Evolutionary conservation across 2,797 vertebrate species (phyloP).

Genomic region (Etheostoma nigrum): DNA sequence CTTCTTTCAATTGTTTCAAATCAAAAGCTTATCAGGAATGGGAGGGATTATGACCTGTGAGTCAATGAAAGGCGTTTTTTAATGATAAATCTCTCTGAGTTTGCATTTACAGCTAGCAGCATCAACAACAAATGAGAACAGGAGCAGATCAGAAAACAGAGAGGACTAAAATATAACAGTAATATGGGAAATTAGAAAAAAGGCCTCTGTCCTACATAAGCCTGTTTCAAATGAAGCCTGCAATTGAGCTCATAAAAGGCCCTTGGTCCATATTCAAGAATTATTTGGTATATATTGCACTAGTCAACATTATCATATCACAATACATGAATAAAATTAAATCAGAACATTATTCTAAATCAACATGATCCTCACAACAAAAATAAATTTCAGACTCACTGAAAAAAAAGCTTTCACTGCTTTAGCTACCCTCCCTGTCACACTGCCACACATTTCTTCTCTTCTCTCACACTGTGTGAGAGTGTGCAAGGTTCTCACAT

Average conservation of each 20-base stretch:
- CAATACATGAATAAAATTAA: not conserved
- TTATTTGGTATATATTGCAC: not conserved
- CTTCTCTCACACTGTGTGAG: not conserved
- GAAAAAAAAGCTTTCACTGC: not conserved
- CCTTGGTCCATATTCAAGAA: not conserved
- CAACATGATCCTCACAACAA: not conserved
- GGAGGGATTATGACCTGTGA: not conserved
- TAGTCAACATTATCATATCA: not conserved
- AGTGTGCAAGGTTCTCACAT: slow-evolving; percentile 12
- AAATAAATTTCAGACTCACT: not conserved
- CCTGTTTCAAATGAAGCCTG: not conserved
- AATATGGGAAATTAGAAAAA: not conserved
- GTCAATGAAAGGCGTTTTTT: not conserved
- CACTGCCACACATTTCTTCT: not conserved
- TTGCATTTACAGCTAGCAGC: not conserved
- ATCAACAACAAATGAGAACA: not conserved
- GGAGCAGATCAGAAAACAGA: not conserved
- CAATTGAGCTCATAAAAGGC: not conserved
- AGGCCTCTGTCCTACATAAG: not conserved
- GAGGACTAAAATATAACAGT: not conserved
- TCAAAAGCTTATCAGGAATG: not conserved
- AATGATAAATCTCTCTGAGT: not conserved
- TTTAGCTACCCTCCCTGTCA: not conserved
- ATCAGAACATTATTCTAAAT: slow-evolving; percentile 12
- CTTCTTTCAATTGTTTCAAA: slow-evolving; percentile 9